Conservation (phyloP, 2,113 vertebrate genomes). For the Capricornis sumatraensis region DNA sequence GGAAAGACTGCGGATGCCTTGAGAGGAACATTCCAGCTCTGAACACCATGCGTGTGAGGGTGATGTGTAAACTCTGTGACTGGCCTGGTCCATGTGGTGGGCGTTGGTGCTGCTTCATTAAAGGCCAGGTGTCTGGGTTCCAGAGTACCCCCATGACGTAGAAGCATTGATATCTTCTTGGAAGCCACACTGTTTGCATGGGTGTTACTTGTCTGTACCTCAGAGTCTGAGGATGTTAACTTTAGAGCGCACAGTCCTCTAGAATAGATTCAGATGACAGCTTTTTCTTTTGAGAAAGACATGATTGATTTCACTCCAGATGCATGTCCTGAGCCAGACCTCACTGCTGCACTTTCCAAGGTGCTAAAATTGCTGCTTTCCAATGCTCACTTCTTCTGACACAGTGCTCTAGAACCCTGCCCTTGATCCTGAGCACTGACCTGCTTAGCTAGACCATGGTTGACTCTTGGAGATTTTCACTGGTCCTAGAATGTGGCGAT, state of each 20-base stretch:
- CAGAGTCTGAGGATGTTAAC: conserved; percentile 48
- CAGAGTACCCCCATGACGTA: conserved; percentile 41
- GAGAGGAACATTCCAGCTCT: conserved; percentile 54
- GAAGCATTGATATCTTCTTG: conserved; percentile 46
- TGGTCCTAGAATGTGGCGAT: conserved; percentile 69
- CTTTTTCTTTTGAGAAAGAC: conserved; percentile 57
- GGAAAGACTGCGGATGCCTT: conserved; percentile 37
- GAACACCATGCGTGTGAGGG: conserved; percentile 44
- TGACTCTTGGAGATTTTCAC: conserved; percentile 58
- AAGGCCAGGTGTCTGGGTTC: conserved; percentile 59
- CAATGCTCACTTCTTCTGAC: conserved; percentile 39
- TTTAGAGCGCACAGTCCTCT: conserved; percentile 36
- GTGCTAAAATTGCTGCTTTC: conserved; percentile 72
- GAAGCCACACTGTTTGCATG: conserved; percentile 64
- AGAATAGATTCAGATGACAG: conserved; percentile 48
- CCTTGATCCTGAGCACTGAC: conserved; percentile 53
- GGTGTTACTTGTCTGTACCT: conserved; percentile 48
- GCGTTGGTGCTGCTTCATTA: conserved; percentile 60
- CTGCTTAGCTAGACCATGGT: conserved; percentile 53
- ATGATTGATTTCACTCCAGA: conserved; percentile 59
- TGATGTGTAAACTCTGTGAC: conserved; percentile 2
- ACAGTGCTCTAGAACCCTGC: conserved; percentile 65
- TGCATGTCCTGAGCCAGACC: conserved; percentile 73
- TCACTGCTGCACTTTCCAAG: conserved; percentile 72
- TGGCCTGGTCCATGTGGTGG: conserved; percentile 39